phyloP scores from a whole-genome alignment of 2,113 vertebrate species.

The Eubucco bourcierii region DNA sequence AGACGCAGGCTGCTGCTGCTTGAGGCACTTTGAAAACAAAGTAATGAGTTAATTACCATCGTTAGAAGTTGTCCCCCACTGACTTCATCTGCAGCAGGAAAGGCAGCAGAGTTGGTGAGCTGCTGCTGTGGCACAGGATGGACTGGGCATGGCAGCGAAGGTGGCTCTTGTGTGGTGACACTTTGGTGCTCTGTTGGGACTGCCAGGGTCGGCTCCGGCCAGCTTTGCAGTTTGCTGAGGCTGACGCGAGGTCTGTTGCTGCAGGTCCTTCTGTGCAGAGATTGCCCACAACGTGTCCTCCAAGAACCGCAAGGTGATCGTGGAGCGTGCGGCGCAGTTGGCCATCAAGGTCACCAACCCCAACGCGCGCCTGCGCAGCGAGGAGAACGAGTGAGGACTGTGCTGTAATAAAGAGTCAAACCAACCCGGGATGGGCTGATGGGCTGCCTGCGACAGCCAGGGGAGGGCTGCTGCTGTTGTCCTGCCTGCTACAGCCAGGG shows the following conservation, averaged over 20 bases:
- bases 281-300: conserved; percentile 99
- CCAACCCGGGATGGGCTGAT: neutral
- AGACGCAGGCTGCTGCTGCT: accelerated
- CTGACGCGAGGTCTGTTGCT: accelerated
- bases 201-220: accelerated
- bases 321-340: conserved; percentile 96
- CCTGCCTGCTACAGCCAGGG: no score
- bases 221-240: accelerated
- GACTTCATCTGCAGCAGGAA: accelerated
- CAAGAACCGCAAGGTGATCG: conserved; percentile 96
- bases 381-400: conserved; percentile 91
- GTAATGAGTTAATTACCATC: accelerated
- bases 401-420: conserved; percentile 75
- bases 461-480: neutral
- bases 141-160: neutral
- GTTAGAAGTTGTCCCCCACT: accelerated
- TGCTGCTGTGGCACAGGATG: neutral
- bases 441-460: no score
- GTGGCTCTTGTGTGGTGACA: accelerated
- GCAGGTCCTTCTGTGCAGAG: conserved; percentile 92
- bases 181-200: accelerated
- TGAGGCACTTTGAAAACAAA: accelerated
- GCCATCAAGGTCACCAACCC: conserved; percentile 98
- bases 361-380: conserved; percentile 96
- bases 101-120: accelerated